Evolutionary conservation across 2,888 invertebrate genomes (phyloP), one percentile per base, ranked within the genome.

Genomic region (Drosophila mettleri): DNA sequence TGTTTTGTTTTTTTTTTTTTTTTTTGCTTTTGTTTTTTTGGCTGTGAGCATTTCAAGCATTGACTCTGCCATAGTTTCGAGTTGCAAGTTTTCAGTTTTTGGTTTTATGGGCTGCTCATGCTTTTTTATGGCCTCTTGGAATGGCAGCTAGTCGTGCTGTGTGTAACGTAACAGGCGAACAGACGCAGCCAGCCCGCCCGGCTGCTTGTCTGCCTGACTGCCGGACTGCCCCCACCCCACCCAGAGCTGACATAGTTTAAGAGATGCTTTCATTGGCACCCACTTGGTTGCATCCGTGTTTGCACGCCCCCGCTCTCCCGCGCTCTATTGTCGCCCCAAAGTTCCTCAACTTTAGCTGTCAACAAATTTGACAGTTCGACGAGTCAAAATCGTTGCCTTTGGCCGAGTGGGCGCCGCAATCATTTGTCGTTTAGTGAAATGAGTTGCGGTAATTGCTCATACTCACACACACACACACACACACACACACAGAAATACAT

Each of bases 351-450:
- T 77, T 65, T 31, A 67, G 86, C 81, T 81, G 81, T 87, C 81
- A 87, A 72, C 88, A 82, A 74, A 81, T 85, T 85, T 81, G 88
- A 87, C 81, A 81, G 86, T 66, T 71, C 70, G 79, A 78, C 73
- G 57, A 73, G 60, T 53, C 63, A 53, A 63, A 75, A 58, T 43
- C 60, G 39, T 29, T 57, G 48, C 16, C 36, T 10, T 27, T 51
- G 59, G 51, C 18, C 53, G 49, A 54, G 79, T 78, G 75, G 74
- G 75, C 69, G 67, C 59, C 64, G 24, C 63, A 68, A 46, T 78
- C 51, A 74, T 78, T 78, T 74, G 78, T 74, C 74, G 62, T 78
- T 81, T 87, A 81, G 86, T 74, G 72, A 85, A 87, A 78, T 78
- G 75, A 85, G 81, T 78, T 85, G 79, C 65, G 53, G 74, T 85